Evolutionary conservation across 2,113 vertebrate species (phyloP).

Genomic region (Numenius arquata): DNA sequence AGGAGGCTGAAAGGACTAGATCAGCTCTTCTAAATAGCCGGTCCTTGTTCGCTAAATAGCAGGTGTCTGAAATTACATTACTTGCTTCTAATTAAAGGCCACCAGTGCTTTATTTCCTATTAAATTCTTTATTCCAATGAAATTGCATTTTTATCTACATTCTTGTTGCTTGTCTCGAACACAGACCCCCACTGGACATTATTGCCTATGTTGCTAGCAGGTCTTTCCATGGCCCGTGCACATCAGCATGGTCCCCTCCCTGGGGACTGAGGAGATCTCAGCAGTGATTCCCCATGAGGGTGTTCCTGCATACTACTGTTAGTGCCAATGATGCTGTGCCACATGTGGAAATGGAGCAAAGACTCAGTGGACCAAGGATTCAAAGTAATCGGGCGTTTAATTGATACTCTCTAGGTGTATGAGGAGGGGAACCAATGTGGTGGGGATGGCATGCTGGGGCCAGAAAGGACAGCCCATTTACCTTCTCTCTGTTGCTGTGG

Average conservation of each 20-base stretch:
- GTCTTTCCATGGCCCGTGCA: background rate
- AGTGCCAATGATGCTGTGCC: background rate
- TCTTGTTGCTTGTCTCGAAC: background rate
- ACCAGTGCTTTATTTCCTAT: background rate
- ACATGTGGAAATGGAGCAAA: background rate
- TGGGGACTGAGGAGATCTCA: background rate
- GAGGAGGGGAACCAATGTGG: background rate
- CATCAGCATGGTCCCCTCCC: background rate
- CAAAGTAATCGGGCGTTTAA: background rate
- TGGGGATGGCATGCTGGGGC: background rate
- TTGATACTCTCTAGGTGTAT: background rate
- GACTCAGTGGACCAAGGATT: background rate
- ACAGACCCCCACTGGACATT: background rate
- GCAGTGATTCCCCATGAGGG: no score
- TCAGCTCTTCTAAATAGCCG: no score
- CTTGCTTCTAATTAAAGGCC: background rate
- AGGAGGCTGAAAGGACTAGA: background rate
- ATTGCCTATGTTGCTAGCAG: background rate
- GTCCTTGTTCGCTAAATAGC: no score
- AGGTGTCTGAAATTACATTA: background rate
- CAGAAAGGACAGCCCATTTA: background rate
- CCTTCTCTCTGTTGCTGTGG: constrained; percentile 99
- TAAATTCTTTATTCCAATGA: background rate
- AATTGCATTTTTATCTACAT: background rate
- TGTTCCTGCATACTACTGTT: fast-evolving